A percentile compares a stretch with the other conserved stretches of the same genome.
These are phyloP conservation scores for Erebia palarica DNA, from an alignment of 2,888 invertebrate genomes.

Conservation along the genomic window DNA sequence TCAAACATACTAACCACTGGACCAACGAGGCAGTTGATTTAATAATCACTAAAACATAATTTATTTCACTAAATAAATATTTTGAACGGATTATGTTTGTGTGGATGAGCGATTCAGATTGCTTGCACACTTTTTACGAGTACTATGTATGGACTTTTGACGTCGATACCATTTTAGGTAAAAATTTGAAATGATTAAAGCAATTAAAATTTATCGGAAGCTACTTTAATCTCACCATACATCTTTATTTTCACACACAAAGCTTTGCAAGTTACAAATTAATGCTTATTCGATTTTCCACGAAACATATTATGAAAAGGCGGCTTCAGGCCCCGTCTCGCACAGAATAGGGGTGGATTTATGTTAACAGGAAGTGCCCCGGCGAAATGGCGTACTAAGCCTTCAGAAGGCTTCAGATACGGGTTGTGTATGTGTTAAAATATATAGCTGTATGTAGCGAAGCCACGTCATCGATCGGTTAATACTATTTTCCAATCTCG, in stretches of 20 bases:
- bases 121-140: too few relatives aligned
- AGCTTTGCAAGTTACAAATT: conserved; percentile 21
- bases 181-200: background rate
- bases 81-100: too few relatives aligned
- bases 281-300: conserved; percentile 28
- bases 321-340: conserved; percentile 33
- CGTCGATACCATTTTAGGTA: too few relatives aligned
- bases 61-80: too few relatives aligned
- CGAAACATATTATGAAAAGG: conserved; percentile 36
- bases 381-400: conserved; percentile 72
- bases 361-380: conserved; percentile 75
- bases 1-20: too few relatives aligned
- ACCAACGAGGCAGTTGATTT: too few relatives aligned
- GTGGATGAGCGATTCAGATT: too few relatives aligned
- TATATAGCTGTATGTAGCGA: conserved; percentile 30
- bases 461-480: conserved; percentile 35
- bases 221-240: background rate
- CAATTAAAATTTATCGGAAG: background rate
- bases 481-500: conserved; percentile 36
- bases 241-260: conserved; percentile 1
- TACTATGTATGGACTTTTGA: too few relatives aligned
- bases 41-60: too few relatives aligned
- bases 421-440: conserved; percentile 54
- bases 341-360: conserved; percentile 65
- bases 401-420: conserved; percentile 70